Percentiles rank a stretch among this genome's conserved stretches.
Evolutionary conservation across 2,888 invertebrate species (phyloP).

Genomic region (Ischnura elegans): DNA sequence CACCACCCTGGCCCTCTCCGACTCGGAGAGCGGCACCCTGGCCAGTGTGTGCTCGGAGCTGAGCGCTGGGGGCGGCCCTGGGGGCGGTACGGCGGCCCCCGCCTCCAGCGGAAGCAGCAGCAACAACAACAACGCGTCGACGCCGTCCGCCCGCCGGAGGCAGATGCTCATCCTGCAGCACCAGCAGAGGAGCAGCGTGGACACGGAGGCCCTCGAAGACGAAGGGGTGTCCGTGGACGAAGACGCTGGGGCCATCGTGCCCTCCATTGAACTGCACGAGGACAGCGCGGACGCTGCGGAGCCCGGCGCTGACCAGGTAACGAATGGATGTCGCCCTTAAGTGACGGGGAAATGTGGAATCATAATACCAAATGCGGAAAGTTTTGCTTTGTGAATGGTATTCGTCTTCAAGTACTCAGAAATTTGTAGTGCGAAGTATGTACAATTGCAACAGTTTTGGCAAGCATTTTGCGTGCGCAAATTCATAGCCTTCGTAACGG

Average conservation of each 20-base stretch:
- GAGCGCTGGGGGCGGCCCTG: constrained; percentile 77
- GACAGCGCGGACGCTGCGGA: constrained; percentile 80
- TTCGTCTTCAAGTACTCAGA: no score
- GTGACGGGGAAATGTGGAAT: no score
- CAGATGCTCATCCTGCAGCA: constrained; percentile 88
- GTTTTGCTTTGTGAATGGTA: no score
- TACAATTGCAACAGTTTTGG: no score
- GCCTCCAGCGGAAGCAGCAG: constrained; percentile 83
- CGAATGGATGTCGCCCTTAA: background rate
- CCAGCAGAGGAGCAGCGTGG: constrained; percentile 92
- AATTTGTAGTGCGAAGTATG: no score
- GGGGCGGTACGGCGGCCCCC: constrained; percentile 80
- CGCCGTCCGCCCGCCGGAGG: constrained; percentile 85
- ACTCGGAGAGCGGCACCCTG: constrained; percentile 68
- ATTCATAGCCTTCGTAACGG: no score
- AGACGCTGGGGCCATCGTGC: background rate
- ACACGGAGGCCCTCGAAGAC: constrained; percentile 85
- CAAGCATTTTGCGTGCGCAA: no score
- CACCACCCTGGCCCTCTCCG: constrained; percentile 42
- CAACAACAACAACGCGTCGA: constrained; percentile 34
- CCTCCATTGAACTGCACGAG: constrained; percentile 73
- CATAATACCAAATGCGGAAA: no score
- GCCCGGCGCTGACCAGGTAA: constrained; percentile 68
- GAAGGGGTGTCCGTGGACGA: constrained; percentile 70
- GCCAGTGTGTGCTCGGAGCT: constrained; percentile 76